Conservation (phyloP, 1,140 invertebrate species). For the Orchesella cincta region DNA sequence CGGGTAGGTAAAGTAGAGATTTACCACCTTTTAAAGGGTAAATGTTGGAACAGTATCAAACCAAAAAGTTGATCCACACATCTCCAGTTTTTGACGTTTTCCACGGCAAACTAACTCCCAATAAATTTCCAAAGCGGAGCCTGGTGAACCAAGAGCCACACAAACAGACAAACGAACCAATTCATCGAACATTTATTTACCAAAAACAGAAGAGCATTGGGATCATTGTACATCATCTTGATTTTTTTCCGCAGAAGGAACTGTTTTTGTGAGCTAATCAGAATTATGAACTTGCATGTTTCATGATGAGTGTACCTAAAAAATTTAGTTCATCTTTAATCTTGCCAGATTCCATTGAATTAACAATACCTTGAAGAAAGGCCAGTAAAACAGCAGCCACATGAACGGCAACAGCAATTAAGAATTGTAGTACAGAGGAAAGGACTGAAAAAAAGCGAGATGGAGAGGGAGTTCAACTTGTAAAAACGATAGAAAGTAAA, state of each 20-base stretch:
- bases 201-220: too few relatives aligned
- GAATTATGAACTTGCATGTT: too few relatives aligned
- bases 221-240: too few relatives aligned
- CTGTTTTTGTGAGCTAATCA: too few relatives aligned
- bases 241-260: too few relatives aligned
- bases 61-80: neutral
- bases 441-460: neutral
- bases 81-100: neutral
- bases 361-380: too few relatives aligned
- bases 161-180: neutral
- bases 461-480: neutral
- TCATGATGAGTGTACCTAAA: too few relatives aligned
- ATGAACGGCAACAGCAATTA: too few relatives aligned
- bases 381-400: too few relatives aligned
- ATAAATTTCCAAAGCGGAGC: neutral
- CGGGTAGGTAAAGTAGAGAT: constrained; percentile 14
- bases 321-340: too few relatives aligned
- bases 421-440: neutral
- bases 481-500: constrained; percentile 28
- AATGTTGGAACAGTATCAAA: neutral
- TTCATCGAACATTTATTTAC: too few relatives aligned
- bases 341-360: too few relatives aligned
- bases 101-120: neutral
- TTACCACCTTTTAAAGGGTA: constrained; percentile 11
- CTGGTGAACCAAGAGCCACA: neutral